phyloP scores from a whole-genome alignment of 2,888 invertebrate species.

The Athrips mouffetella region DNA sequence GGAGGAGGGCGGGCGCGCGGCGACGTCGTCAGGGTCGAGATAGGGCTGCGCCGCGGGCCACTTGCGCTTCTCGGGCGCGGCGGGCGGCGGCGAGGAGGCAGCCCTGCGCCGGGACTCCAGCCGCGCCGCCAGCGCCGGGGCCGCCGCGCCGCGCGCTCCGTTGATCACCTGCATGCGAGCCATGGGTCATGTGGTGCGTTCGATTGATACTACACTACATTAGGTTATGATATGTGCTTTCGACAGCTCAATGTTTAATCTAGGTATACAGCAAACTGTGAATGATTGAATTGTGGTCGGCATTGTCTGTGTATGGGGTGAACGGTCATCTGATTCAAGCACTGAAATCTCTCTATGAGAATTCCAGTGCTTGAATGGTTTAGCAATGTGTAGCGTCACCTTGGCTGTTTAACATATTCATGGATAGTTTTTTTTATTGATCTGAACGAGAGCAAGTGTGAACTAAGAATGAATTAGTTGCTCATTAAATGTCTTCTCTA shows the following conservation, averaged over 20 bases:
- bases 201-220: not conserved
- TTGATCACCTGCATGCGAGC: conserved; percentile 61
- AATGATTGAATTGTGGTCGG: too few species aligned
- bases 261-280: not conserved
- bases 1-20: conserved; percentile 47
- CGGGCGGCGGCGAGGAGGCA: conserved; percentile 56
- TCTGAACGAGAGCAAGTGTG: too few species aligned
- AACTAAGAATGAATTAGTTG: too few species aligned
- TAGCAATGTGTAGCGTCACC: too few species aligned
- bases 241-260: not conserved
- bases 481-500: too few species aligned
- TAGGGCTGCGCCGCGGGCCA: conserved; percentile 78
- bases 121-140: conserved; percentile 76
- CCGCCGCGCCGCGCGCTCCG: conserved; percentile 40
- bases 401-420: too few species aligned
- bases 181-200: not conserved
- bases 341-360: too few species aligned
- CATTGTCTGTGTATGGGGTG: too few species aligned
- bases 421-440: too few species aligned
- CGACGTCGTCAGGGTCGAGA: conserved; percentile 41
- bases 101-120: conserved; percentile 85
- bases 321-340: too few species aligned
- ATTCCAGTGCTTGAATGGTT: too few species aligned
- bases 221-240: not conserved
- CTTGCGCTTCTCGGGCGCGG: conserved; percentile 83